Evolutionary conservation across 2,888 invertebrate genomes (phyloP).

Genomic region (Teinopalpus imperialis): DNA sequence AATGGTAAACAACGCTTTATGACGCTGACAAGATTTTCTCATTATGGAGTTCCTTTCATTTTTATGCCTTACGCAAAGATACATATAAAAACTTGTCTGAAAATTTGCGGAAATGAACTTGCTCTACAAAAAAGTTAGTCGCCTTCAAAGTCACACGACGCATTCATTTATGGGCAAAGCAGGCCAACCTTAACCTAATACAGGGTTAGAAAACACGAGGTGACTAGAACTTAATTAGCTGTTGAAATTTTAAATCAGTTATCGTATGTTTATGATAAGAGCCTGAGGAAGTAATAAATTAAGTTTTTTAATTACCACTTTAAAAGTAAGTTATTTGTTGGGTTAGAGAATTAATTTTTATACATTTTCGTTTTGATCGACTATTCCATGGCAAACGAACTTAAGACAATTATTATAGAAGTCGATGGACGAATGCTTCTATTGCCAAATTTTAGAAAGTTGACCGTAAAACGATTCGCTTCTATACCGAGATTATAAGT

Average conservation of each 20-base stretch:
- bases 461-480: constrained; percentile 5
- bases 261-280: no score
- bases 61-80: neutral
- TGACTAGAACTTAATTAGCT: constrained; percentile 45
- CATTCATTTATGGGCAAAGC: constrained; percentile 35
- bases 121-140: constrained; percentile 24
- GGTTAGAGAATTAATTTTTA: constrained; percentile 20
- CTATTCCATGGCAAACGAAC: neutral
- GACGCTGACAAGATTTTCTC: neutral
- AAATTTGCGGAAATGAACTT: constrained; percentile 23
- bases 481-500: constrained; percentile 9
- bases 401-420: constrained; percentile 6
- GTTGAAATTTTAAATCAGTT: constrained; percentile 38
- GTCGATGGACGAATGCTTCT: neutral
- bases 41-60: neutral
- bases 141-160: constrained; percentile 37
- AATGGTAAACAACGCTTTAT: no score
- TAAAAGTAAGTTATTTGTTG: constrained; percentile 7
- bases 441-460: constrained; percentile 15
- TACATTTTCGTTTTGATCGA: constrained; percentile 12
- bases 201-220: constrained; percentile 30
- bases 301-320: constrained; percentile 12
- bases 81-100: constrained; percentile 12
- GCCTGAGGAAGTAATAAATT: constrained; percentile 33
- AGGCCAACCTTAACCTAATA: constrained; percentile 35